Base-by-base conservation (phyloP, 1,140 invertebrate genomes). In the Adoxophyes honmai region DNA sequence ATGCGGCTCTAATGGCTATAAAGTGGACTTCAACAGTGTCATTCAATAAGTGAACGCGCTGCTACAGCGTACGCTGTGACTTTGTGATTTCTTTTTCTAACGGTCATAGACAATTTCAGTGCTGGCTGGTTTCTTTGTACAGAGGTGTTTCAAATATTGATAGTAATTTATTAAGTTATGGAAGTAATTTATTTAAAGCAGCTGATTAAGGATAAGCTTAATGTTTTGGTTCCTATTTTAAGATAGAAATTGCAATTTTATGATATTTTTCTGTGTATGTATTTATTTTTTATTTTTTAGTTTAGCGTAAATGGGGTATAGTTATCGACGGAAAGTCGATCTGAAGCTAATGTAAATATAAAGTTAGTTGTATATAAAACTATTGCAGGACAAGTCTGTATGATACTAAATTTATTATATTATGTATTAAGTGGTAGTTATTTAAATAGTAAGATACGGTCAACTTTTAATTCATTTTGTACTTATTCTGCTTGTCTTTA, bases 181-280 rank as follows among this genome's bases (percentile, higher is more conserved):
- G 59, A 60, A 36, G 60, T 73, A 66, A 59, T 65, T 54, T 70
- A 69, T 60, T 58, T 59, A 70, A n/a, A n/a, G n/a, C 60, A 57
- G 71, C 21, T 28, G 21, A 28, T 28, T 28, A 28, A 28, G 21
- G 21, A 28, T 28, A 28, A 28, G 21, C 66, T 55, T 60, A 64
- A 72, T 70, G 71, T 81, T 86, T 88, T 86, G 82, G 85, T 88
- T 88, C 85, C 85, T 88, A 88, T 83, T 75, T 77, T 86, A 86
- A 86, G 78, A 82, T 83, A 81, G 67, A 73, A 48, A 57, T 58
- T 61, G 59, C 53, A 53, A 57, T 72, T 71, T 63, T 39, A 54
- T 63, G 53, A 59, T 62, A 63, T 70, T 74, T 76, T 67, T 60
- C 70, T 75, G 69, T 73, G 69, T 73, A 67, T 80, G 70, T 81